A percentile compares a stretch with the other conserved stretches of the same genome.
Evolutionary conservation across 2,888 invertebrate species (phyloP).

Genomic region (Amphipyra tragopoginis): DNA sequence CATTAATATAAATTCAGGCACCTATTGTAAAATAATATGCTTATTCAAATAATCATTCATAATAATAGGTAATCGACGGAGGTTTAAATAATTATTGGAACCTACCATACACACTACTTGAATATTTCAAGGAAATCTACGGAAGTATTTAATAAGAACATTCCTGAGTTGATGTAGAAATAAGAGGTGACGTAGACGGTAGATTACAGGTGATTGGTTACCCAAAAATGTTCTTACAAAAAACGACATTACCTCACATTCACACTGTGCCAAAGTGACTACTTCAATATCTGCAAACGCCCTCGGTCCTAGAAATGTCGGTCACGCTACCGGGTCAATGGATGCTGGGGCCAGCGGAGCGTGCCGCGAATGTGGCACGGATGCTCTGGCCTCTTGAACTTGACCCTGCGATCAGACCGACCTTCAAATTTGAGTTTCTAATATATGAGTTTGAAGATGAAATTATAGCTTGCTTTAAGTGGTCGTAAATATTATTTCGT

Average conservation of each 20-base stretch:
- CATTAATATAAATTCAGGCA: no score
- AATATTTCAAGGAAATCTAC: no score
- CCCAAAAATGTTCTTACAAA: no score
- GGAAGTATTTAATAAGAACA: not conserved
- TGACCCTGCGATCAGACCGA: constrained; percentile 63
- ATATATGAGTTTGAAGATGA: constrained; percentile 35
- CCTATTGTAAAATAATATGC: no score
- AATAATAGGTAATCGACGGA: not conserved
- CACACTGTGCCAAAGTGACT: not conserved
- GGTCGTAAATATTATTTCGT: constrained; percentile 40
- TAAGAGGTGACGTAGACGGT: no score
- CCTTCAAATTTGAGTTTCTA: constrained; percentile 53
- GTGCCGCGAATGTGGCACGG: constrained; percentile 65
- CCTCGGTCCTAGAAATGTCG: constrained; percentile 55
- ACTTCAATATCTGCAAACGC: constrained; percentile 7
- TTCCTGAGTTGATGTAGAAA: not conserved
- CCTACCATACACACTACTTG: not conserved
- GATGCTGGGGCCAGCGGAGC: constrained; percentile 74
- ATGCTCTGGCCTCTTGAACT: constrained; percentile 72
- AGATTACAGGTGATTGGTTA: no score
- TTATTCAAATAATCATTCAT: no score
- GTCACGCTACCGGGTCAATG: constrained; percentile 68
- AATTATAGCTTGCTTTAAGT: constrained; percentile 40
- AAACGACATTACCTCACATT: no score
- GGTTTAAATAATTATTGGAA: not conserved